These are phyloP conservation scores for Ellobium chinense DNA, from an alignment of 2,888 invertebrate species.

Conservation along the genomic window DNA sequence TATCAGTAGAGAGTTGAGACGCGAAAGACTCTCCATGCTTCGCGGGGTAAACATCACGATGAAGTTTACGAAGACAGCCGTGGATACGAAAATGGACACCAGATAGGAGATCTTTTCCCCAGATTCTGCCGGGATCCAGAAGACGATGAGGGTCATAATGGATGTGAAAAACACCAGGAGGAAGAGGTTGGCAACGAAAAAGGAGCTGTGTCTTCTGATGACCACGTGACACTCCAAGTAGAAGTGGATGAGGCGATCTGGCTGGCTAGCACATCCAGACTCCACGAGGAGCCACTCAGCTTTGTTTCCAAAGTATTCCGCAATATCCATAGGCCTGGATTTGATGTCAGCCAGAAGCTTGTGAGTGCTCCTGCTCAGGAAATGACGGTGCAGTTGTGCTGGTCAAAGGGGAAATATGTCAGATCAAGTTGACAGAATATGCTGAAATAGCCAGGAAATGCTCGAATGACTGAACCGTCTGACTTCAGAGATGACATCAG, in stretches of 20 bases:
- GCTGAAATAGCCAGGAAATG: neutral
- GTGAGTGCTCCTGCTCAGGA: neutral
- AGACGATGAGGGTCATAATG: neutral
- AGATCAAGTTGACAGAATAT: slow-evolving; percentile 10
- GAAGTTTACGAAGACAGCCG: neutral
- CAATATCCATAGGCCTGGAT: neutral
- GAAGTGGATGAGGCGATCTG: neutral
- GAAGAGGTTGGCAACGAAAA: neutral
- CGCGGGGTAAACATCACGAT: neutral
- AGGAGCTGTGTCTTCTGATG: neutral
- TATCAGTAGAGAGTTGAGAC: neutral
- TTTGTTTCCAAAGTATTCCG: neutral
- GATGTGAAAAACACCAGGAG: neutral
- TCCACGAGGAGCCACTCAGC: neutral
- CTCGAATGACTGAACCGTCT: neutral
- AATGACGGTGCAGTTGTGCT: slow-evolving; percentile 13
- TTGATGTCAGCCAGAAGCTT: neutral
- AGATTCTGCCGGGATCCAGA: neutral
- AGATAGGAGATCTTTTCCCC: neutral
- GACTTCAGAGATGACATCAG: slow-evolving; percentile 3
- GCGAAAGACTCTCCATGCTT: neutral
- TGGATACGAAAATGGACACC: neutral
- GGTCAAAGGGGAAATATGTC: slow-evolving; percentile 15
- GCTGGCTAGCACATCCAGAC: neutral
- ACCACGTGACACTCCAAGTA: neutral